Base-by-base conservation (phyloP, 2,797 vertebrate genomes). In the Clarias pachynema region DNA sequence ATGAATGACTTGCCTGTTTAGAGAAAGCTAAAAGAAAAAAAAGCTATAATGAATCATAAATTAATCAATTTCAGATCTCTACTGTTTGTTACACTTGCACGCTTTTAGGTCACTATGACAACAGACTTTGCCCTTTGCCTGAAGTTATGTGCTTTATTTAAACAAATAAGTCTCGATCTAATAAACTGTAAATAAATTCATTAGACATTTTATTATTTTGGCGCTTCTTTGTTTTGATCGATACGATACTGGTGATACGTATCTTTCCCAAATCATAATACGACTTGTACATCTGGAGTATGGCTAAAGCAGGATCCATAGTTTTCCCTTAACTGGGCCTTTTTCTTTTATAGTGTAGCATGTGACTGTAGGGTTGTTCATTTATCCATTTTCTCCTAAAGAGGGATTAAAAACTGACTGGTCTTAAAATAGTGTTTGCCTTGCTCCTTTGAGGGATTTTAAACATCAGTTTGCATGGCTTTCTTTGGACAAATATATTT, bases 381-480 rank as follows among this genome's bases (percentile, higher is more conserved):
- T 77, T 75, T 59, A 34, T 77, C 56, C 59, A 24, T 4, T 77
- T 77, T 59, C 10, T 78, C 75, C 75, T 29, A 14, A 60, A 78
- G 56, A 60, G 5, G 20, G 31, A 59, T 66, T 57, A 57, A 31
- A 75, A 57, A 75, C 20, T 59, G 20, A 24, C 31, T 9, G 60
- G 75, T 24, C 75, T 60, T 78, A 59, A 78, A 78, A 78, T 78
- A 60, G 56, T 78, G 75, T 78, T 18, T 24, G 56, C 29, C 56
- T 34, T 78, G 73, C 14, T 78, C 29, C 37, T 31, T 60, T 37
- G 75, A 24, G 56, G 56, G 56, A 60, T 20, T 22, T 24, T 78
- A 60, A 59, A 78, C 56, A 37, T 60, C 12, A 2, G 20, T 56
- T 60, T 59, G 53, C 56, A 59, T 24, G 29, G 10, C 18, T 60